Evolutionary conservation across 2,888 invertebrate genomes (phyloP), one percentile per base, ranked within the genome.

Genomic region (Eupithecia subumbrata): DNA sequence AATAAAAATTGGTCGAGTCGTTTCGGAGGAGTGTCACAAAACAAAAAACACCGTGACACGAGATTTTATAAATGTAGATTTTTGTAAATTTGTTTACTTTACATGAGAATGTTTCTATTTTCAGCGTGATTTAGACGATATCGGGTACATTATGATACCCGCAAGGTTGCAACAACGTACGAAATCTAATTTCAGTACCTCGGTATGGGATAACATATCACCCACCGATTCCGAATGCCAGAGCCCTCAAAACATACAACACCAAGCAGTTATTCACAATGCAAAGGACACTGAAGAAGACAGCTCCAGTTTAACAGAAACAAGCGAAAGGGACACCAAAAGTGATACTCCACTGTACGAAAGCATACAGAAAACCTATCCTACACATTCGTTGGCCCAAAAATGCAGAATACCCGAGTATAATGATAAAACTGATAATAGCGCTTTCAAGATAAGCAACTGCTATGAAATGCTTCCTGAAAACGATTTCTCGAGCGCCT

Each of bases 111-210:
- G 45, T 48, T 72, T 78, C 73, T 70, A 18, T 70, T 90, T 87
- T 71, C 87, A 94, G 93, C 80, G 82, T 69, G 86, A 90, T 73
- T 84, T 94, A 14, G 92, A 93, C 71, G 86, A 91, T 11, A 85
- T 94, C 37, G 94, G 91, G 71, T 93, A 94, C 82, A 89, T 94
- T 48, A 89, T 94, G 45, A 90, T 94, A 78, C 92, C 94, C 12
- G 90, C 91, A 0, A 85, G 90, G 11, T 74, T 92, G 7, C 84
- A 89, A 0, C 88, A 89, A 0, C 88, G 87, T 43, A 91, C 89
- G 77, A 86, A 85, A 64, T 86, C 89, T 0, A 85, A 86, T 74
- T 91, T 91, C 75, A 93, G 91, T 76, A 86, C 88, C 0, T 86
- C 86, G 3, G 88, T 84, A 0, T 93, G 92, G 91, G 90, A 91